Percentiles rank a stretch among this genome's conserved stretches.
Evolutionary conservation across 2,888 invertebrate genomes (phyloP).

Genomic region (Augochlorella aurata): DNA sequence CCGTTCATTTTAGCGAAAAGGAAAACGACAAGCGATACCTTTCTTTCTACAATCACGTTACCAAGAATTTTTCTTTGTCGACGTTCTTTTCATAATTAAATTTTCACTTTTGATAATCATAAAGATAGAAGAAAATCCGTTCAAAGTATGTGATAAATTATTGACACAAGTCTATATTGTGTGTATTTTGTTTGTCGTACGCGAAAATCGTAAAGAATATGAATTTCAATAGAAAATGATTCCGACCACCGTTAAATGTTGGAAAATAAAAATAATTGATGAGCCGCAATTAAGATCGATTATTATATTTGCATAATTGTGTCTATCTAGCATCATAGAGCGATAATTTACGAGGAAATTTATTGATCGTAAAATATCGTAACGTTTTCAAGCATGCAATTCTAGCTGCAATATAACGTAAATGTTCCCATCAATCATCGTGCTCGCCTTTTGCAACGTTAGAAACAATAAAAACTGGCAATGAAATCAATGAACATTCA

Average conservation of each 20-base stretch:
- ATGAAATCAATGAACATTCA: neutral
- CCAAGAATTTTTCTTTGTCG: neutral
- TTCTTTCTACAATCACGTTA: neutral
- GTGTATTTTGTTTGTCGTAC: no score
- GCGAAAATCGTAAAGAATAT: no score
- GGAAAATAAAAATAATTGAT: neutral
- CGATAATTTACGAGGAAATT: slow-evolving; percentile 5
- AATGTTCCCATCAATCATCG: neutral
- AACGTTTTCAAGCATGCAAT: neutral
- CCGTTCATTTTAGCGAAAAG: neutral
- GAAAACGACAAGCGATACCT: neutral
- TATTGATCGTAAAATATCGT: slow-evolving; percentile 7
- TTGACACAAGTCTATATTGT: no score
- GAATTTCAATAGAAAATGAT: no score
- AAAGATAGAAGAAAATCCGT: neutral
- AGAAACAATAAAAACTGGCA: neutral
- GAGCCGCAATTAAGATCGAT: neutral
- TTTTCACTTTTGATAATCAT: neutral
- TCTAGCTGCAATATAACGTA: neutral
- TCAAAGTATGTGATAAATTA: no score
- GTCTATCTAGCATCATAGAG: neutral
- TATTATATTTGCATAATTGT: slow-evolving; percentile 10
- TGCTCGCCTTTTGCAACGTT: neutral
- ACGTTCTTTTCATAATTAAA: neutral
- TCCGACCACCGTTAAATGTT: no score